Percentiles rank a stretch among this genome's conserved stretches.
phyloP scores from a whole-genome alignment of 2,113 vertebrate species.

The Rhinichthys klamathensis region DNA sequence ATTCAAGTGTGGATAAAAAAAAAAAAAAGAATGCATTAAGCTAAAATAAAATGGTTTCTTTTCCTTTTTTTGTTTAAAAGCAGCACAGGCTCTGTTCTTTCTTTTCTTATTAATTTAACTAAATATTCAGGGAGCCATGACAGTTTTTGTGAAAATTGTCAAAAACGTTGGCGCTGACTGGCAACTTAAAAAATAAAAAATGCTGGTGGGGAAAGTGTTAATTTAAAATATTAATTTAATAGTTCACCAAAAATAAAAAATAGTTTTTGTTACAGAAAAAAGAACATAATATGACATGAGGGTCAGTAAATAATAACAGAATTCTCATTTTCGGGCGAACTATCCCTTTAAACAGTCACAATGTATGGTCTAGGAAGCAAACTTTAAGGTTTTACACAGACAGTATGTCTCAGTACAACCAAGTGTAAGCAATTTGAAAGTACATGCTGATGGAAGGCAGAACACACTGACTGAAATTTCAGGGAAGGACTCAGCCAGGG shows the following conservation, averaged over 20 bases:
- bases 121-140: no score
- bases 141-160: no score
- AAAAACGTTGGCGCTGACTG: no score
- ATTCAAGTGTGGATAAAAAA: no score
- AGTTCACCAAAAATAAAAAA: background rate
- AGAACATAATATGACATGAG: background rate
- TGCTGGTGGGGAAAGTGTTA: no score
- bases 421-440: slow-evolving; percentile 38
- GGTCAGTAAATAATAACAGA: background rate
- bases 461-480: slow-evolving; percentile 46
- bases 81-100: no score
- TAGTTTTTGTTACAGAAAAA: background rate
- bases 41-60: no score
- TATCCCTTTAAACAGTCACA: background rate
- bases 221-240: background rate
- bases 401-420: slow-evolving; percentile 13
- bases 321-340: background rate
- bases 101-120: no score
- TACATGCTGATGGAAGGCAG: slow-evolving; percentile 34
- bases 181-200: no score
- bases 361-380: background rate
- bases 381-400: slow-evolving; percentile 30
- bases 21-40: no score
- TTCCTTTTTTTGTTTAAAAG: no score
- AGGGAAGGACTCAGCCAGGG: slow-evolving; percentile 48